Conservation (phyloP, 1,140 invertebrate species). For the Eumaeus atala region DNA sequence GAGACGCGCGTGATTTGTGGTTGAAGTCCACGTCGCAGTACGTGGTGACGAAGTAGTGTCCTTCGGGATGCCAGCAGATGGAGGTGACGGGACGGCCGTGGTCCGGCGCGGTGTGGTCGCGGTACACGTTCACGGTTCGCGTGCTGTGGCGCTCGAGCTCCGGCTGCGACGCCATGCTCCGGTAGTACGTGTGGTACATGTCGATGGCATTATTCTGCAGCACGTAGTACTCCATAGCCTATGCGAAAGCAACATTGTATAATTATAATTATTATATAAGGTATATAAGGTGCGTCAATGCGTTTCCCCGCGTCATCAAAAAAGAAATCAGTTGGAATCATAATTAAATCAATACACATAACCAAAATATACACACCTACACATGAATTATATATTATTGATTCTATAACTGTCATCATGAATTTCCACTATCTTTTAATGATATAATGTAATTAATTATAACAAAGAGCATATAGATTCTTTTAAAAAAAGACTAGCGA, state of each 20-base stretch:
- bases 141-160: constrained; percentile 79
- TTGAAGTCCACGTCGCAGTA: constrained; percentile 91
- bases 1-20: constrained; percentile 42
- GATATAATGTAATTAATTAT: too few species aligned
- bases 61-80: constrained; percentile 91
- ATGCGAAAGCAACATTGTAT: constrained; percentile 8
- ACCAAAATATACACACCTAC: too few species aligned
- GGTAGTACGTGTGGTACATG: constrained; percentile 93
- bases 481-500: too few species aligned
- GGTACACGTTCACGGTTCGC: constrained; percentile 65
- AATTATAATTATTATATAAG: too few species aligned
- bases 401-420: too few species aligned
- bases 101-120: constrained; percentile 47
- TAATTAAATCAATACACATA: too few species aligned
- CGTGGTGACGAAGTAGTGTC: constrained; percentile 86
- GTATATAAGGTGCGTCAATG: not conserved
- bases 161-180: constrained; percentile 76
- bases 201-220: constrained; percentile 94
- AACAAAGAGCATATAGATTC: too few species aligned
- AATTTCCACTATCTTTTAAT: too few species aligned
- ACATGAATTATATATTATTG: too few species aligned
- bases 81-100: constrained; percentile 81
- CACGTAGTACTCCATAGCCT: constrained; percentile 91
- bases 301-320: not conserved
- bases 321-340: too few species aligned